Evolutionary conservation across 2,797 vertebrate genomes (phyloP).

Genomic region (Lepidocolaptes lacrymiger): DNA sequence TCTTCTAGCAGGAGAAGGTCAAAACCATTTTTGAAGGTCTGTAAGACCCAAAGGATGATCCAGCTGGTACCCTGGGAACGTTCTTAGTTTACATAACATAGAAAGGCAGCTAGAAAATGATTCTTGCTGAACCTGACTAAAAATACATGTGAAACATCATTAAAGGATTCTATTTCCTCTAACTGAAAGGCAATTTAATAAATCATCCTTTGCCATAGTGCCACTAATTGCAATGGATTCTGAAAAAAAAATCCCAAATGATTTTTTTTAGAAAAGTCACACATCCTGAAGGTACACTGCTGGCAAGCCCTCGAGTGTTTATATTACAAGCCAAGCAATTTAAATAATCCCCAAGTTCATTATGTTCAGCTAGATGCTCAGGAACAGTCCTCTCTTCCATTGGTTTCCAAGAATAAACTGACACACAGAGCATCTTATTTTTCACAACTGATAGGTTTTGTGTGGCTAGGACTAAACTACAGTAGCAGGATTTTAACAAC

Average conservation of each 20-base stretch:
- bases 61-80: not conserved
- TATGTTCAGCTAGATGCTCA: not conserved
- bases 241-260: not conserved
- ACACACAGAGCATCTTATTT: not conserved
- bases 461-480: conserved; percentile 41
- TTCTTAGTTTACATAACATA: conserved; percentile 4
- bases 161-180: conserved; percentile 42
- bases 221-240: conserved; percentile 27
- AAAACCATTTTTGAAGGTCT: not conserved
- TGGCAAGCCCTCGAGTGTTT: conserved; percentile 3
- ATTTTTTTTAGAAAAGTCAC: conserved; percentile 25
- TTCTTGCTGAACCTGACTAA: conserved; percentile 29
- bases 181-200: conserved; percentile 13
- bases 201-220: not conserved
- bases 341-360: conserved; percentile 39
- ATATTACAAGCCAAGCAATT: conserved; percentile 16
- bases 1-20: not conserved
- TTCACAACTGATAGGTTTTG: conserved; percentile 15
- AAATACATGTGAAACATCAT: conserved; percentile 41
- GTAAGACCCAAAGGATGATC: not conserved
- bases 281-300: conserved; percentile 32
- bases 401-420: conserved; percentile 33
- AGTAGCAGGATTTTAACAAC: conserved; percentile 70
- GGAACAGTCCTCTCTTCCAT: not conserved
- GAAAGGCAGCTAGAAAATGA: conserved; percentile 25